Percentiles rank a stretch among this genome's conserved stretches.
Conservation (phyloP, 1,140 invertebrate genomes). For the Euschistus heros region DNA sequence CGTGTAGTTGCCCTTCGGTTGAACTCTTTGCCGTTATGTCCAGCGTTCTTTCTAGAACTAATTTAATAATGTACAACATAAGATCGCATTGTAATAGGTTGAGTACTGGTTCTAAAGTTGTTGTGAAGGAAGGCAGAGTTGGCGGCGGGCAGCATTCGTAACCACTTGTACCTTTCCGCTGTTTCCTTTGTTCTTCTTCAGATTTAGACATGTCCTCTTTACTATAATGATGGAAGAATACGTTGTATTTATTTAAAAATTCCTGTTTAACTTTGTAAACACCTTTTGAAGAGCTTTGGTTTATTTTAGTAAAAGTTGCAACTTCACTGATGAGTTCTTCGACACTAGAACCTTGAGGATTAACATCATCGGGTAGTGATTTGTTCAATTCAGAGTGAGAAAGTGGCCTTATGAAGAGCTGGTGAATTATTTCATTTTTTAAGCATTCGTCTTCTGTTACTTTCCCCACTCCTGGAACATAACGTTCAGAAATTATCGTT, state of each 20-base stretch:
- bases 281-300: conserved; percentile 56
- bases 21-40: conserved; percentile 66
- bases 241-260: conserved; percentile 81
- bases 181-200: conserved; percentile 77
- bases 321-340: conserved; percentile 82
- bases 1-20: conserved; percentile 83
- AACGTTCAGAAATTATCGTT: conserved; percentile 76
- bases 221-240: conserved; percentile 97
- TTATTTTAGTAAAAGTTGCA: conserved; percentile 78
- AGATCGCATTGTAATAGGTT: conserved; percentile 84
- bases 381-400: conserved; percentile 85
- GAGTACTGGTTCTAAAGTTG: conserved; percentile 63
- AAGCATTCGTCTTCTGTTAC: conserved; percentile 74
- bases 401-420: conserved; percentile 86
- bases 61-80: conserved; percentile 72
- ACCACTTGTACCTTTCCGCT: conserved; percentile 64
- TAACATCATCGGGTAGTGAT: conserved; percentile 73
- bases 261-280: conserved; percentile 82
- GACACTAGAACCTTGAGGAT: conserved; percentile 63
- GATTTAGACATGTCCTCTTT: conserved; percentile 88
- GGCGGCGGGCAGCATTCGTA: conserved; percentile 88
- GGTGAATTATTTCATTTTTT: conserved; percentile 93
- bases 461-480: conserved; percentile 63
- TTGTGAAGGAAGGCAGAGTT: conserved; percentile 61
- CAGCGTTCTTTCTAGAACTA: conserved; percentile 57